These are phyloP conservation scores for Cottoperca gobio DNA, from an alignment of 2,797 vertebrate species.

Conservation along the genomic window DNA sequence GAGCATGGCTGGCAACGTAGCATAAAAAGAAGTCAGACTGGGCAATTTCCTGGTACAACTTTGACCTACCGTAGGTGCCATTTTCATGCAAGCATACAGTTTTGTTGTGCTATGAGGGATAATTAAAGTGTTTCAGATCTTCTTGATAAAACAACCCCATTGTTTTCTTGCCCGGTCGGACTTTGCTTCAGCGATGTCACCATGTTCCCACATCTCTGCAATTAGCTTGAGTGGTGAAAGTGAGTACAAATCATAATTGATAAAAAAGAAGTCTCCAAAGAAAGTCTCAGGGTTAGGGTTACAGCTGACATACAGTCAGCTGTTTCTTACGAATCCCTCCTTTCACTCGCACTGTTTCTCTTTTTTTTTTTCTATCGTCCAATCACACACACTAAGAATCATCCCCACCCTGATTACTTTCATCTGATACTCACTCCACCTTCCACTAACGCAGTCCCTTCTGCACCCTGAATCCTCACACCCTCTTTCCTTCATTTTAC, in stretches of 20 bases:
- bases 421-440: constrained; percentile 6
- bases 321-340: neutral
- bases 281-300: too few species aligned
- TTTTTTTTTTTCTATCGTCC: neutral
- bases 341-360: neutral
- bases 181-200: neutral
- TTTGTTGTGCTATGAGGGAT: neutral
- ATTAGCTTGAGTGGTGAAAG: neutral
- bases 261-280: neutral
- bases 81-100: neutral
- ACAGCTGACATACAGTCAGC: too few species aligned
- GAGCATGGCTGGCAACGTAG: neutral
- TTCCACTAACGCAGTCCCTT: neutral
- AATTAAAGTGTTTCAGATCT: neutral
- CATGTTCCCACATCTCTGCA: neutral
- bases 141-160: neutral
- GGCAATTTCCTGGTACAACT: neutral
- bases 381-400: neutral
- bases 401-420: constrained; percentile 11
- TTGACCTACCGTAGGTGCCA: neutral
- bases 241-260: neutral
- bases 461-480: neutral
- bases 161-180: neutral
- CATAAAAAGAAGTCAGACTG: neutral
- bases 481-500: neutral